A percentile compares a stretch with the other conserved stretches of the same genome.
Conservation (phyloP, 2,113 vertebrate genomes). For the Tamias sibiricus region DNA sequence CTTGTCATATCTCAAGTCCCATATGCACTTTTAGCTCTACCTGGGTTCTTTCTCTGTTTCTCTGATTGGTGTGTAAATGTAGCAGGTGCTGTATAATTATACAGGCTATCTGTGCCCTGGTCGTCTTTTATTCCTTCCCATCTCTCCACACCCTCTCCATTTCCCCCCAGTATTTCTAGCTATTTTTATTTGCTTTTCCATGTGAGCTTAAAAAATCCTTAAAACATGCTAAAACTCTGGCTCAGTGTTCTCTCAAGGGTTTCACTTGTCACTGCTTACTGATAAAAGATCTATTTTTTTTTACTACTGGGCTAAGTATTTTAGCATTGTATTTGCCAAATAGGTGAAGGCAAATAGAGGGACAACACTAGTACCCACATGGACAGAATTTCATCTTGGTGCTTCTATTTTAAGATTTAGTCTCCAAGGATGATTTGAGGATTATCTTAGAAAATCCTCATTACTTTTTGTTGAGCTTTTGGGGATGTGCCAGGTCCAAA, state of each 20-base stretch:
- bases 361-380: background rate
- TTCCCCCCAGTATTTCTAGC: background rate
- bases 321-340: background rate
- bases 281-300: background rate
- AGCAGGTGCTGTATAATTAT: background rate
- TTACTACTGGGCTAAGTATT: background rate
- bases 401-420: slow-evolving; percentile 3
- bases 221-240: background rate
- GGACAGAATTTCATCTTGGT: background rate
- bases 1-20: background rate
- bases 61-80: background rate
- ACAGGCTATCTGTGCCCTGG: background rate
- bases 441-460: background rate
- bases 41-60: background rate
- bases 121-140: background rate
- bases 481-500: too few species aligned
- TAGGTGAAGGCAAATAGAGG: background rate
- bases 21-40: background rate
- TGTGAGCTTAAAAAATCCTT: background rate
- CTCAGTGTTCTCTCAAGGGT: background rate
- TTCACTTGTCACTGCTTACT: background rate
- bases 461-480: background rate
- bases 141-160: rapidly evolving
- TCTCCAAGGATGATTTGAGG: background rate
- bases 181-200: background rate